Conservation (phyloP, 2,888 invertebrate genomes). For the Acleris literana region DNA sequence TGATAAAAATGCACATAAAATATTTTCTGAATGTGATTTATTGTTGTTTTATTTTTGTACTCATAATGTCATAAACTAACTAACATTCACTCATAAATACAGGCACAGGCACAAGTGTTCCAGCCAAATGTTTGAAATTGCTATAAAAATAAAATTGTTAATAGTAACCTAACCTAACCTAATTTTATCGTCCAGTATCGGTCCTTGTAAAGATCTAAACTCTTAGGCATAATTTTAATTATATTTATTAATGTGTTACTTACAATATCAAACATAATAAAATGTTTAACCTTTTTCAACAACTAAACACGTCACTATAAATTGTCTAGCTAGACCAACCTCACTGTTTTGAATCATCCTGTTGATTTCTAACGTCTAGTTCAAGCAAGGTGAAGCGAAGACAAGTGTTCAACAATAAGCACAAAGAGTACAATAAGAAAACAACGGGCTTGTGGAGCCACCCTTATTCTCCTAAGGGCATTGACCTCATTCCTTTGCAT, state of each 20-base stretch:
- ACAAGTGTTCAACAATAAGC: slow-evolving; percentile 72
- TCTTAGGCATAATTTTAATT: too few relatives aligned
- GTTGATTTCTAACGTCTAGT: slow-evolving; percentile 54
- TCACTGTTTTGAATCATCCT: slow-evolving; percentile 44
- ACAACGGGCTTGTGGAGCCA: slow-evolving; percentile 55
- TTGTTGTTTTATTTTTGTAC: too few relatives aligned
- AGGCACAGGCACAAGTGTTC: too few relatives aligned
- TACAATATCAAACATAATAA: too few relatives aligned
- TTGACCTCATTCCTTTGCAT: slow-evolving; percentile 54
- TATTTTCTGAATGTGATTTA: background rate
- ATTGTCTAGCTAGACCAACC: background rate
- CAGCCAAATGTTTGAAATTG: too few relatives aligned
- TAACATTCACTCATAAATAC: too few relatives aligned
- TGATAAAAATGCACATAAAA: background rate
- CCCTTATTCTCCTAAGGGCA: slow-evolving; percentile 62
- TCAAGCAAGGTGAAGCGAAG: slow-evolving; percentile 60
- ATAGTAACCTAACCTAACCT: too few relatives aligned
- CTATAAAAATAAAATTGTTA: too few relatives aligned
- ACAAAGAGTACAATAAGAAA: slow-evolving; percentile 64
- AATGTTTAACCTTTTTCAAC: background rate
- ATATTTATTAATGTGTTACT: too few relatives aligned
- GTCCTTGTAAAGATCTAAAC: too few relatives aligned
- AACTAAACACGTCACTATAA: background rate
- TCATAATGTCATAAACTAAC: too few relatives aligned
- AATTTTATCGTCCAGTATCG: too few relatives aligned